Evolutionary conservation across 2,113 vertebrate genomes (phyloP), one percentile per base, ranked within the genome.

Genomic region (Anolis carolinensis): DNA sequence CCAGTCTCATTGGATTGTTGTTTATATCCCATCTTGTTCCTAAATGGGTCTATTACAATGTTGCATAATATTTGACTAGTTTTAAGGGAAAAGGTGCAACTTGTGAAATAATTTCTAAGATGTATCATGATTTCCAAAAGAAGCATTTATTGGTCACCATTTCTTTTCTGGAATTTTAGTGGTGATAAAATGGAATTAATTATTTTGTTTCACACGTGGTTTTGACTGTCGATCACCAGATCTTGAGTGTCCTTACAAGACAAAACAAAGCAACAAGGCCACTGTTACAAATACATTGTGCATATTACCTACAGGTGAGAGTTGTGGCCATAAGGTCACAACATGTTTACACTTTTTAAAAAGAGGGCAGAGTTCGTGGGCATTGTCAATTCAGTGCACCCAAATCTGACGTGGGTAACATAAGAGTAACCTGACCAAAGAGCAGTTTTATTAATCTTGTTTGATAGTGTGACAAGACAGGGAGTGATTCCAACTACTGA

Each of bases 81-180:
- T 90, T 91, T 92, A 89, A 91, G 88, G 91, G 93, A 88, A 86
- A 92, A 83, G 65, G 90, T 93, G 91, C 92, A 68, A 83, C 91
- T 92, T 89, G 67, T 86, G 67, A 83, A 1, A 1, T 59, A 84
- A 88, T 87, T 91, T 79, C 39, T 81, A 86, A 86, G 93, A 32
- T 81, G 89, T 75, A 50, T 14, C 73, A 75, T 50, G 73, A 3
- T 48, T 75, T 48, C 7, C 21, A 44, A 44, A 27, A 75, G 23
- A 50, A 14, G 20, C 21, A 8, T 44, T 25, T 2, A 44, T 74
- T 44, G 25, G 73, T 23, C 71, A 6, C 44, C 18, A 13, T 14
- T 6, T 16, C 44, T 76, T 76, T 30, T n/a, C 4, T 76, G 48
- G 27, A 76, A 30, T 16, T 30, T 44, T 75, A 50, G 25, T 30